phyloP scores from a whole-genome alignment of 2,113 vertebrate species.

The Ochotona princeps region DNA sequence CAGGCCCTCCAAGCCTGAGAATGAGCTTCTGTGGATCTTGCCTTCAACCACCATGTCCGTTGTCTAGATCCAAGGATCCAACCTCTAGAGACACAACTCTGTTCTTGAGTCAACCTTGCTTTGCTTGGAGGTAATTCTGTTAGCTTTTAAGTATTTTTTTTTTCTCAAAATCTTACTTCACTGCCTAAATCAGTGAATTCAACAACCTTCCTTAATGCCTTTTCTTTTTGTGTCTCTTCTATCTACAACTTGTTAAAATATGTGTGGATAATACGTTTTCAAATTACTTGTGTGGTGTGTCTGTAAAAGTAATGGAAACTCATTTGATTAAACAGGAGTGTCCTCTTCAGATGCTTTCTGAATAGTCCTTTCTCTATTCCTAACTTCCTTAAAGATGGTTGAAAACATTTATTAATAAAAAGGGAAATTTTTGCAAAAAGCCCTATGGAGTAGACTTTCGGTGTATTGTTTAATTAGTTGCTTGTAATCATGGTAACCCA shows the following conservation, averaged over 20 bases:
- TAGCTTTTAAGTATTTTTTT: not conserved
- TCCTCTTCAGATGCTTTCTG: not conserved
- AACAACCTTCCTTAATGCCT: not conserved
- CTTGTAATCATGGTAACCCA: no score
- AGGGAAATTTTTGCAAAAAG: not conserved
- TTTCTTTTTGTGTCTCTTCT: not conserved
- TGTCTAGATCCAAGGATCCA: not conserved
- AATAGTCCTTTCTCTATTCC: not conserved
- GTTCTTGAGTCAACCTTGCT: not conserved
- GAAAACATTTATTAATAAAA: not conserved
- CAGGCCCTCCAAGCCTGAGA: not conserved
- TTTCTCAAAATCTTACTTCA: not conserved
- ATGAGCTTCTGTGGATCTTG: not conserved
- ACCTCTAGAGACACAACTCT: rapidly evolving
- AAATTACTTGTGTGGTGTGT: not conserved
- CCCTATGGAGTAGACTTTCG: no score
- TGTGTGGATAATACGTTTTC: not conserved
- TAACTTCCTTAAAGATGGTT: not conserved
- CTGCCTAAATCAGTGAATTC: not conserved
- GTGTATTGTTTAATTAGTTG: no score
- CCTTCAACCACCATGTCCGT: no score
- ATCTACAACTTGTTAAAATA: not conserved
- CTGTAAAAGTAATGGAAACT: not conserved
- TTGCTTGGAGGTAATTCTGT: not conserved
- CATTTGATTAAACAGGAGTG: not conserved